A percentile compares a stretch with the other conserved stretches of the same genome.
These are phyloP conservation scores for Epsilonema sp. DNA, from an alignment of 2,888 invertebrate genomes.

Conservation along the genomic window DNA sequence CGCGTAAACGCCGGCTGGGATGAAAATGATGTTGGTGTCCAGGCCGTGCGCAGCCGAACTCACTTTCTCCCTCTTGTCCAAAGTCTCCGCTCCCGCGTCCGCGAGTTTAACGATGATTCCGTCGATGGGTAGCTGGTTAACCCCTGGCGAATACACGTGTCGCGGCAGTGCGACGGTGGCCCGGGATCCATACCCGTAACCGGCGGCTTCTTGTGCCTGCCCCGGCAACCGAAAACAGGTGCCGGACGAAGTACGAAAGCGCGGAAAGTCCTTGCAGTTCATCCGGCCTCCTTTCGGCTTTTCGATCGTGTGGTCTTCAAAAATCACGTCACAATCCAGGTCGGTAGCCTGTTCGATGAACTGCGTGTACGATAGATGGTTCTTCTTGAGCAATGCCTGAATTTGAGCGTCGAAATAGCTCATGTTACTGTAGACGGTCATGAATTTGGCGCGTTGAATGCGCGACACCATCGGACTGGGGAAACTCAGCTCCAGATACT, in stretches of 20 bases:
- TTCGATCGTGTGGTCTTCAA: background rate
- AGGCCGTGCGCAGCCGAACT: constrained; percentile 13
- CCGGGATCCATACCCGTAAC: constrained; percentile 17
- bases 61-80: background rate
- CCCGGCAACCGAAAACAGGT: constrained; percentile 7
- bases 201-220: constrained; percentile 10
- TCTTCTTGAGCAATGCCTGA: no score
- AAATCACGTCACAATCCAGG: constrained; percentile 3
- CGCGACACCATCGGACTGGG: constrained; percentile 14
- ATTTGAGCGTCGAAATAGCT: no score
- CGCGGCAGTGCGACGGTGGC: constrained; percentile 17
- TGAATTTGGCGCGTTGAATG: no score
- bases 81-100: constrained; percentile 6
- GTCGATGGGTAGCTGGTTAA: constrained; percentile 20
- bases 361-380: no score
- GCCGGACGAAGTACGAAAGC: constrained; percentile 4
- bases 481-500: constrained; percentile 21
- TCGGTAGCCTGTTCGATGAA: no score
- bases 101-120: constrained; percentile 22
- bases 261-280: background rate
- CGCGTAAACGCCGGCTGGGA: constrained; percentile 20
- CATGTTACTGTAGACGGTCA: no score
- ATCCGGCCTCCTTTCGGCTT: no score
- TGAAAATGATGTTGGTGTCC: constrained; percentile 17
- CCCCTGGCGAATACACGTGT: constrained; percentile 16